These are phyloP conservation scores for Xylophagus ater DNA, from an alignment of 2,888 invertebrate genomes.

Conservation along the genomic window DNA sequence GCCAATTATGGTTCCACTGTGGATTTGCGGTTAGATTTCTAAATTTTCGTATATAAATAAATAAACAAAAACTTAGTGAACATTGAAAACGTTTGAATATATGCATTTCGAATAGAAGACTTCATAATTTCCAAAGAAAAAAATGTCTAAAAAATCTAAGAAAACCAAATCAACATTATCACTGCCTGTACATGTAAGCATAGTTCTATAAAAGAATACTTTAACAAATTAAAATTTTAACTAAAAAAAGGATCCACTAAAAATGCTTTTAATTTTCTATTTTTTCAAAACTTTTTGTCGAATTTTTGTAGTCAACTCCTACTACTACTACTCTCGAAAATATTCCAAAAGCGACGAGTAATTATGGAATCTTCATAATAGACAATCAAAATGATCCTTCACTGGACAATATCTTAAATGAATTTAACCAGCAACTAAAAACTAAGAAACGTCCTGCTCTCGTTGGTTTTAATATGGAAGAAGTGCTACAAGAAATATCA, in stretches of 20 bases:
- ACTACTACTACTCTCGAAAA: not conserved
- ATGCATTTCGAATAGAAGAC: no score
- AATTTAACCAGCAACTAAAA: constrained; percentile 8
- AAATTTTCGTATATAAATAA: no score
- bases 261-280: not conserved
- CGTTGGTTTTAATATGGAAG: constrained; percentile 7
- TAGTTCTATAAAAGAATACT: not conserved
- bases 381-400: constrained; percentile 6
- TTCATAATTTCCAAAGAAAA: no score
- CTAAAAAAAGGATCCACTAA: no score
- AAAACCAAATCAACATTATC: no score
- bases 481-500: constrained; percentile 8
- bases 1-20: no score
- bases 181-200: no score
- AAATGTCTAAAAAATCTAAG: no score
- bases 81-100: no score
- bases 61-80: no score
- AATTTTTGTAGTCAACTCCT: not conserved
- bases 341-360: constrained; percentile 1
- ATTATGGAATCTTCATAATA: constrained; percentile 10
- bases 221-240: not conserved
- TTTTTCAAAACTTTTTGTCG: not conserved
- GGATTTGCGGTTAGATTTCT: no score
- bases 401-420: constrained; percentile 5
- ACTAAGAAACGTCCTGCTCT: constrained; percentile 8